phyloP scores from a whole-genome alignment of 1,140 invertebrate genomes.

The Copidosoma floridanum region DNA sequence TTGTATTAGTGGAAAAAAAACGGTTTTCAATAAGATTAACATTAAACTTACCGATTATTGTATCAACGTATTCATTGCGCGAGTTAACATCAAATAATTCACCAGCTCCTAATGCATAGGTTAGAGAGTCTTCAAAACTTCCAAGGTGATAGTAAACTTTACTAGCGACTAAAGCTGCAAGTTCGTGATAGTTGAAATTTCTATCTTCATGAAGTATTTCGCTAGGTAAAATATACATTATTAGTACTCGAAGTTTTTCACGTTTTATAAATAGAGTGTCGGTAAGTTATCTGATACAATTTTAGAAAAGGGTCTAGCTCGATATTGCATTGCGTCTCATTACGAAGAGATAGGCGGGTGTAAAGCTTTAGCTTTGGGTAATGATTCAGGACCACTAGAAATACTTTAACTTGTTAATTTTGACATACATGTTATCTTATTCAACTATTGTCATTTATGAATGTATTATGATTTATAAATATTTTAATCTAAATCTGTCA shows the following conservation, averaged over 20 bases:
- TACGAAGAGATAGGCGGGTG: too few relatives aligned
- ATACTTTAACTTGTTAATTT: too few relatives aligned
- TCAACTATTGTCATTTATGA: too few relatives aligned
- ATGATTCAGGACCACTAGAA: too few relatives aligned
- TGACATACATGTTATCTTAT: too few relatives aligned
- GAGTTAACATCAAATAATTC: conserved; percentile 92
- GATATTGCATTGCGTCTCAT: too few relatives aligned
- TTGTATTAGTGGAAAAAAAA: too few relatives aligned
- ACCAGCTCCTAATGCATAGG: conserved; percentile 90
- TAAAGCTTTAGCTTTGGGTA: too few relatives aligned
- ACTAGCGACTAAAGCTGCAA: conserved; percentile 95
- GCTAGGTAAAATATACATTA: conserved; percentile 52
- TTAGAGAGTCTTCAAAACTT: conserved; percentile 92
- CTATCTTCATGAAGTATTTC: conserved; percentile 95
- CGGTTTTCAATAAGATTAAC: conserved; percentile 9
- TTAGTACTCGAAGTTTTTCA: too few relatives aligned
- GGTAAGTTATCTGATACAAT: conserved; percentile 13
- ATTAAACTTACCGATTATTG: conserved; percentile 72
- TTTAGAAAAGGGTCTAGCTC: too few relatives aligned
- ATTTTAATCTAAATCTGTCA: too few relatives aligned
- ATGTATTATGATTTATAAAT: too few relatives aligned
- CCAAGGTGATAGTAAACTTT: conserved; percentile 99
- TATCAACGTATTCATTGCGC: conserved; percentile 93
- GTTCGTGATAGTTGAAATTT: conserved; percentile 80
- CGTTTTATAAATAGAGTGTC: conserved; percentile 9